A percentile compares a stretch with the other conserved stretches of the same genome.
These are phyloP conservation scores for Leptonema lineaticorne DNA, from an alignment of 1,140 invertebrate genomes.

Conservation along the genomic window DNA sequence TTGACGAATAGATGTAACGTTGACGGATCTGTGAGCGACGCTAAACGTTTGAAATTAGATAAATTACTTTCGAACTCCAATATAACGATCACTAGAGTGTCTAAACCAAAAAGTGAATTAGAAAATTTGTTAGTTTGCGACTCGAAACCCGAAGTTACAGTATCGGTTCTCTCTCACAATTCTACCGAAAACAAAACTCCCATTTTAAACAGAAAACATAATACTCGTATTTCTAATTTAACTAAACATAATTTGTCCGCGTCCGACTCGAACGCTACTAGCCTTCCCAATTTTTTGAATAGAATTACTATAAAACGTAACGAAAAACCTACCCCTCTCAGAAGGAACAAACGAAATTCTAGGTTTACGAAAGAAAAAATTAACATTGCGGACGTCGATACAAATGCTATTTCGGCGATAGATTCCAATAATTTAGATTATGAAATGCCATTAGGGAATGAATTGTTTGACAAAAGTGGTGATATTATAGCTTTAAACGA, in stretches of 20 bases:
- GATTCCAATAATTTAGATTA: conserved; percentile 42
- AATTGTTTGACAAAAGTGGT: conserved; percentile 43
- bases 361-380: conserved; percentile 46
- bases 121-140: conserved; percentile 2
- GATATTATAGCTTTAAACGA: conserved; percentile 52
- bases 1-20: conserved; percentile 40
- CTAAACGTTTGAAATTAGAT: conserved; percentile 53
- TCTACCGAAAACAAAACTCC: conserved; percentile 31
- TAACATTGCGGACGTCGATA: conserved; percentile 48
- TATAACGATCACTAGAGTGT: conserved; percentile 47
- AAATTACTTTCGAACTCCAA: conserved; percentile 50
- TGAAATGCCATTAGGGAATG: conserved; percentile 18
- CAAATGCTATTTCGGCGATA: conserved; percentile 46
- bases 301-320: conserved; percentile 48
- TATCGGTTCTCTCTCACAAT: conserved; percentile 31
- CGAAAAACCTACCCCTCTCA: neutral
- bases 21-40: conserved; percentile 47
- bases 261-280: conserved; percentile 54
- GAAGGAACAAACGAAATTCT: conserved; percentile 46
- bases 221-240: conserved; percentile 22
- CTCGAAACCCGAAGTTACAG: conserved; percentile 18
- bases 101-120: conserved; percentile 27
- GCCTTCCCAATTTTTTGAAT: conserved; percentile 53
- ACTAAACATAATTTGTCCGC: conserved; percentile 40
- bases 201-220: conserved; percentile 22